Base-by-base conservation (phyloP, 2,888 invertebrate genomes). In the Sinohyriopsis cumingii region DNA sequence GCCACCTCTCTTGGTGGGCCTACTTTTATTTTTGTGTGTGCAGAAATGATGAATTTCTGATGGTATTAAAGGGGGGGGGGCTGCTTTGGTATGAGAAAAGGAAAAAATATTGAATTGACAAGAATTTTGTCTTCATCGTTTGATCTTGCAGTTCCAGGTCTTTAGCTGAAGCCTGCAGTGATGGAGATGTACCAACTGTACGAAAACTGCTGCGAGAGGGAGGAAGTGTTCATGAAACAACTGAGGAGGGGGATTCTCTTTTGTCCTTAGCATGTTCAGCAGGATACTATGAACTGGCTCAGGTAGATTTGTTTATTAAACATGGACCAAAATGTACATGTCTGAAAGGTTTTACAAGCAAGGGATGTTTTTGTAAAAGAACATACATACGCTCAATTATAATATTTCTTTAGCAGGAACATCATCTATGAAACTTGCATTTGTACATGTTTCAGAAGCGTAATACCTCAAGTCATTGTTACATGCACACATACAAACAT, bases 241-340 rank as follows among this genome's bases (percentile, higher is more conserved):
- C 96, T 73, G 98, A 98, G 91, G 98, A 98, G 91, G 98, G 98
- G 81, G 98, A 99, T 91, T 97, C 97, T 87, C 92, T 99, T 77
- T 93, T 99, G 77, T 97, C 97, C 68, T 93, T 98, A 86, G 98
- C 98, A 75, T 98, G 98, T 91, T 97, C 97, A 76, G 97, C 98
- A 76, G 98, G 98, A 65, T 98, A 98, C 92, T 98, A 95, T 92
- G 98, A 98, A 91, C 93, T 98, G 82, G 98, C 97, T 83, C 97
- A 98, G 93, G 97, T 95, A 91, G 82, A 65, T 55, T 24, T n/a
- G 12, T 9, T 20, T 25, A 45, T 45, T 15, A 45, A 45, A 15
- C 45, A 12, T 57, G 24, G 59, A 59, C 4, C 12, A 0, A 22
- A 59, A 59, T 59, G 19, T 12, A 59, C n/a, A 19, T 20, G 15